Percentiles rank a stretch among this genome's conserved stretches.
Evolutionary conservation across 1,140 invertebrate genomes (phyloP).

Genomic region (Galleria mellonella): DNA sequence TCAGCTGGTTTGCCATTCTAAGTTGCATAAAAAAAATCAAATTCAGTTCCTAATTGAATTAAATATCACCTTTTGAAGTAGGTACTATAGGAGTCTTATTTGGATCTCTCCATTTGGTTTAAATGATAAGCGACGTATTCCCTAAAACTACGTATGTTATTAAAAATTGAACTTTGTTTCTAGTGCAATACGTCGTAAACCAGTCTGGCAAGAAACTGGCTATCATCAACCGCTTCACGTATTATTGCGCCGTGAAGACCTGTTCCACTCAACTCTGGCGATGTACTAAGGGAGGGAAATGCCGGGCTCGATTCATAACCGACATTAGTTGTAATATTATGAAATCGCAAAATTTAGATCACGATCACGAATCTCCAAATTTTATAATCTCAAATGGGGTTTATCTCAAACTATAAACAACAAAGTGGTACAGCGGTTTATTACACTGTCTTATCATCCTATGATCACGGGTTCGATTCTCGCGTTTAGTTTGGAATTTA

Average conservation of each 20-base stretch:
- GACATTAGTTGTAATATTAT: neutral
- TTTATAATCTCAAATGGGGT: conserved; percentile 15
- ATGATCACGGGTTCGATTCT: neutral
- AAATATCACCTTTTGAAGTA: no score
- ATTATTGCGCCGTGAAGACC: conserved; percentile 13
- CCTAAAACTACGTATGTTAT: neutral
- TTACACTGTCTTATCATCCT: neutral
- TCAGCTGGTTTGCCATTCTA: no score
- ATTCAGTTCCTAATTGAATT: no score
- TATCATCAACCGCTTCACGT: conserved; percentile 25
- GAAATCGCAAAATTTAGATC: neutral
- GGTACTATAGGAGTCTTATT: no score
- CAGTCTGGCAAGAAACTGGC: conserved; percentile 16
- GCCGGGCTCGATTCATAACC: conserved; percentile 21
- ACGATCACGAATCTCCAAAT: conserved; percentile 7
- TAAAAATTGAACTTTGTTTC: neutral
- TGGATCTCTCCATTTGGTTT: no score
- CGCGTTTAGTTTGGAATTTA: neutral
- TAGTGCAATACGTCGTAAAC: conserved; percentile 21
- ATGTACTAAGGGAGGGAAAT: conserved; percentile 20
- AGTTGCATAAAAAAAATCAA: no score
- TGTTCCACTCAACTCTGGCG: conserved; percentile 14
- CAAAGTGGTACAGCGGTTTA: no score
- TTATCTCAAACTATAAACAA: conserved; percentile 2
- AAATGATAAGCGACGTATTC: no score